These are phyloP conservation scores for Caenorhabditis brenneri DNA, from an alignment of 1,140 invertebrate species.

Conservation along the genomic window DNA sequence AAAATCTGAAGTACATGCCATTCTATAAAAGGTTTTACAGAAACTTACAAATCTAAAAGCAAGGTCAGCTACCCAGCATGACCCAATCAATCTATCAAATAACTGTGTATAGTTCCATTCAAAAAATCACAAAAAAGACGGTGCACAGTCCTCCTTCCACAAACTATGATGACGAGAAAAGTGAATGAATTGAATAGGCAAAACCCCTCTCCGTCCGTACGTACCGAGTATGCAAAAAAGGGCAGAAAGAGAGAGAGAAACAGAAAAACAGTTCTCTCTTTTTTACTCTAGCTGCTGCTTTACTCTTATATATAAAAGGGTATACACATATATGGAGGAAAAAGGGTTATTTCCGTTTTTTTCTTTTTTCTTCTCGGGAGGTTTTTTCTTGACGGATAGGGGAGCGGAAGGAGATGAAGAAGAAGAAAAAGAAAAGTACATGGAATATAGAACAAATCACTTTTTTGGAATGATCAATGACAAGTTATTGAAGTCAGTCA, in stretches of 20 bases:
- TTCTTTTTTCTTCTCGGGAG: background rate
- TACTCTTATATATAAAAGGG: constrained; percentile 2
- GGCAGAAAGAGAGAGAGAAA: background rate
- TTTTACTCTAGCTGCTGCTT: background rate
- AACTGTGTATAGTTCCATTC: no score
- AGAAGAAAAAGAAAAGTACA: background rate
- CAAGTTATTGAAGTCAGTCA: no score
- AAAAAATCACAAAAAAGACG: background rate
- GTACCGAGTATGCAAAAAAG: background rate
- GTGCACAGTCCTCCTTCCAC: no score
- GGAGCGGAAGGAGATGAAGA: background rate
- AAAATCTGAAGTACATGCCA: no score
- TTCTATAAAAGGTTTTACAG: no score
- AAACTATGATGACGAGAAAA: no score
- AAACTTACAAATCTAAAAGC: no score
- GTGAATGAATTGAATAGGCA: background rate
- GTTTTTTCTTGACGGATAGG: background rate
- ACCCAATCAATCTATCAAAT: no score
- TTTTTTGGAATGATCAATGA: no score
- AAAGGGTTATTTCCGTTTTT: background rate
- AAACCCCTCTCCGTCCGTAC: no score
- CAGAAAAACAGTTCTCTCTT: constrained; percentile 31
- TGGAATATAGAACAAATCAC: background rate
- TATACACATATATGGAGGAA: background rate
- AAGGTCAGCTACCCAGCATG: no score